Evolutionary conservation across 2,113 vertebrate genomes (phyloP).

Genomic region (Hystrix brachyura): DNA sequence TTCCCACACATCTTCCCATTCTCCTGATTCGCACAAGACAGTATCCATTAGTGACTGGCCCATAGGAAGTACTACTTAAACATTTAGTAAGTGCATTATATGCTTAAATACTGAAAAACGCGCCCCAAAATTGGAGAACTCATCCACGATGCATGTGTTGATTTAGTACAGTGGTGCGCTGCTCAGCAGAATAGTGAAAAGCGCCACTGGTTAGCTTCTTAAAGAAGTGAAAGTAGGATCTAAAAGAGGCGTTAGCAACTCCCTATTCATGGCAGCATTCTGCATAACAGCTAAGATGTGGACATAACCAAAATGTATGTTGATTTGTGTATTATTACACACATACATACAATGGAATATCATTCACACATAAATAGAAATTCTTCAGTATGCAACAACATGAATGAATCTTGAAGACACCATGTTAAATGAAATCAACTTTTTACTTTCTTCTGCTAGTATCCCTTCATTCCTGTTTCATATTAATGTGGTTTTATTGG

Average conservation of each 20-base stretch:
- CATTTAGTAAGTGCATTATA: neutral
- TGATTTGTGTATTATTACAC: no score
- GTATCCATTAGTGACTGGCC: neutral
- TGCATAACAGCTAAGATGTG: neutral
- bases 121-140: neutral
- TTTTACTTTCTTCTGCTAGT: neutral
- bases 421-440: neutral
- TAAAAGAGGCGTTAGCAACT: neutral
- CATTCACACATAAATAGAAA: neutral
- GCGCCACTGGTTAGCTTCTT: neutral
- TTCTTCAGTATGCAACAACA: neutral
- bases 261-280: neutral
- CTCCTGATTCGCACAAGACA: no score
- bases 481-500: neutral
- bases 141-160: neutral
- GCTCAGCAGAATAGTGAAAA: neutral
- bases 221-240: neutral
- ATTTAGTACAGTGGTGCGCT: neutral
- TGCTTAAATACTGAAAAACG: neutral
- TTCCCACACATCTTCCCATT: neutral
- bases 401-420: neutral
- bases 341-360: no score
- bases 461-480: neutral
- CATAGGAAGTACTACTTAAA: neutral
- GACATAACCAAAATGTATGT: neutral